These are phyloP conservation scores for Sternotherus odoratus DNA, from an alignment of 2,797 vertebrate genomes.

Conservation along the genomic window DNA sequence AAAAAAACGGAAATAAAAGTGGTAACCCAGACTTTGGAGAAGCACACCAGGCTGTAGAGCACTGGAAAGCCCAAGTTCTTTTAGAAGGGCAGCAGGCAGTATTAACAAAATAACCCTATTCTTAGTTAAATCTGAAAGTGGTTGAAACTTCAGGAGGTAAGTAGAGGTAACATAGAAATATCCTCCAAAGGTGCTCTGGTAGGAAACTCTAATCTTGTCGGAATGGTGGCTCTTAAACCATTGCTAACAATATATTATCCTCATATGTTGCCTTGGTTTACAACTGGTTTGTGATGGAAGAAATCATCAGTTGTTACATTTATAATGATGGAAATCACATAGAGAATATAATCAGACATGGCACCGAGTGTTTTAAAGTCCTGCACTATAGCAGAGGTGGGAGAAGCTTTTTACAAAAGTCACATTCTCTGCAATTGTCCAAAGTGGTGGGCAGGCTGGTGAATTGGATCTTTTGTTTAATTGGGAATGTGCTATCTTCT, in stretches of 20 bases:
- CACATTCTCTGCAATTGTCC: neutral
- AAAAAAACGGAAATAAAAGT: too few species aligned
- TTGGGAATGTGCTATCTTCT: neutral
- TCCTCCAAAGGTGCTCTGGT: neutral
- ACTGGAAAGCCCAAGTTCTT: too few species aligned
- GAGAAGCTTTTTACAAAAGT: neutral
- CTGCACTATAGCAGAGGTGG: neutral
- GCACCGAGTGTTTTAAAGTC: neutral
- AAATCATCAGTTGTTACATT: neutral
- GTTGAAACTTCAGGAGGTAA: neutral
- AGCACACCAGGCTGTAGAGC: too few species aligned
- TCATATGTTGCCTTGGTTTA: neutral
- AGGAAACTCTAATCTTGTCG: neutral
- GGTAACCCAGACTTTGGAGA: too few species aligned
- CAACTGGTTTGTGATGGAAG: neutral
- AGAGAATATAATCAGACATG: neutral
- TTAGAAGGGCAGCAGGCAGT: too few species aligned
- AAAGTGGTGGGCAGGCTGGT: neutral
- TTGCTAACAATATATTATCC: neutral
- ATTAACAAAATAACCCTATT: neutral
- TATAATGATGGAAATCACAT: neutral
- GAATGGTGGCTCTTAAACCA: neutral
- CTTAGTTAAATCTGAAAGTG: neutral
- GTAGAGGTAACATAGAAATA: neutral
- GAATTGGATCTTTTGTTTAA: neutral